These are phyloP conservation scores for Clarias fuscus DNA, from an alignment of 2,797 vertebrate genomes.

Conservation along the genomic window DNA sequence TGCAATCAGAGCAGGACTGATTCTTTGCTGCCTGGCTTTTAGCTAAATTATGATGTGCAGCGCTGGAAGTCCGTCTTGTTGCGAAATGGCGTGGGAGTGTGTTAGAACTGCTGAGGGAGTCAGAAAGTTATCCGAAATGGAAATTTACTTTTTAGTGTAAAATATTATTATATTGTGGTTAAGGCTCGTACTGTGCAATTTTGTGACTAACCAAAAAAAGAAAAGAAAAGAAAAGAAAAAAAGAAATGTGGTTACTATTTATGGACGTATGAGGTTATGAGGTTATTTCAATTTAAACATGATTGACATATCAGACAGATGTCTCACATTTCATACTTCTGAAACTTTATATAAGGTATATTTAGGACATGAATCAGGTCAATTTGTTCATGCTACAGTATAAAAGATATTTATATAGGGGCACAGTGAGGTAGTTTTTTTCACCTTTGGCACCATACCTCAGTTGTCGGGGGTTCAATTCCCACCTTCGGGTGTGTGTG, in stretches of 20 bases:
- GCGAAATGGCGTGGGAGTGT: conserved; percentile 43
- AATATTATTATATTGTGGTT: conserved; percentile 3
- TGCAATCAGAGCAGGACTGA: conserved; percentile 68
- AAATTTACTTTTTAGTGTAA: conserved; percentile 5
- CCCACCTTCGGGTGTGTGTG: too few species aligned
- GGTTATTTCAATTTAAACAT: conserved; percentile 2
- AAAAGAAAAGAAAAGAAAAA: neutral
- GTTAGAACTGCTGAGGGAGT: conserved; percentile 53
- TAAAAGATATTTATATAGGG: neutral
- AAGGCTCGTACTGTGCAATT: neutral
- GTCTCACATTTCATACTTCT: neutral
- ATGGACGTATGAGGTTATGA: too few species aligned
- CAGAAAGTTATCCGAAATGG: conserved; percentile 58
- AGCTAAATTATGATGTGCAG: conserved; percentile 64
- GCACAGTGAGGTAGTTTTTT: too few species aligned
- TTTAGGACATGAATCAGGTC: neutral
- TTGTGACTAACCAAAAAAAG: neutral
- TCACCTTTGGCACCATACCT: too few species aligned
- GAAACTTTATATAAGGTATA: neutral
- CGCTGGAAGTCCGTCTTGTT: conserved; percentile 29
- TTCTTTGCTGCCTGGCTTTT: conserved; percentile 58
- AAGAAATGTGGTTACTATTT: conserved; percentile 1
- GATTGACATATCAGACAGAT: neutral
- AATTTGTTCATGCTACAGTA: neutral
- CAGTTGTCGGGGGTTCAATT: too few species aligned